A percentile compares a stretch with the other conserved stretches of the same genome.
phyloP scores from a whole-genome alignment of 2,113 vertebrate species.

The Coptodon bakossiorum region DNA sequence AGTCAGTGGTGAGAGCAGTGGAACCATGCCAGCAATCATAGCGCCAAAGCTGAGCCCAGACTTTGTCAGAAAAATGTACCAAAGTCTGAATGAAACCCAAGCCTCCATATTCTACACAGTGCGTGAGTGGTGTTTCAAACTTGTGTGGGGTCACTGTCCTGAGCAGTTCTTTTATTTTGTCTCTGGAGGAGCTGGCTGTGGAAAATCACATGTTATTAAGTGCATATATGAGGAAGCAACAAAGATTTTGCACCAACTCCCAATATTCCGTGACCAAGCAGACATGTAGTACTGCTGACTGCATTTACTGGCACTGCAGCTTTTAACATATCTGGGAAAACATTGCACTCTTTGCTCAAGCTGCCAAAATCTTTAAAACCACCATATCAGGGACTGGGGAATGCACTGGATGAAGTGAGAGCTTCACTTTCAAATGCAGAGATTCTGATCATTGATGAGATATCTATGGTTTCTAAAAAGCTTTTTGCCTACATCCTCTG shows the following conservation, averaged over 20 bases:
- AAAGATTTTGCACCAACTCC: rapidly evolving
- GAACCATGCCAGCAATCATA: neutral
- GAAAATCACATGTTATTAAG: neutral
- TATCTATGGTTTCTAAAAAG: too few relatives aligned
- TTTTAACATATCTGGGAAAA: too few relatives aligned
- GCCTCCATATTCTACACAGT: rapidly evolving
- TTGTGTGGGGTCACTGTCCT: neutral
- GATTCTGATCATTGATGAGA: too few relatives aligned
- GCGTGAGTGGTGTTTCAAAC: neutral
- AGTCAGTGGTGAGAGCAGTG: rapidly evolving
- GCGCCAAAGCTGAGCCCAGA: neutral
- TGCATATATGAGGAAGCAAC: neutral
- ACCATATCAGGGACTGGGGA: too few relatives aligned
- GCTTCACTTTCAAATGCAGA: too few relatives aligned
- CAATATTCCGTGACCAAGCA: too few relatives aligned
- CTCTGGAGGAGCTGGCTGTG: neutral
- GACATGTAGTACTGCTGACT: too few relatives aligned
- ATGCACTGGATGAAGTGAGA: too few relatives aligned
- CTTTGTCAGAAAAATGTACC: rapidly evolving
- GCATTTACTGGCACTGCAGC: too few relatives aligned
- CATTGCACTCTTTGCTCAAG: too few relatives aligned
- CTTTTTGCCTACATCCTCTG: too few relatives aligned
- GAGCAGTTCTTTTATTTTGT: neutral
- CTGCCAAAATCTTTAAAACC: too few relatives aligned
- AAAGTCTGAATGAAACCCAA: neutral